Conservation (phyloP, 2,888 invertebrate genomes). For the Cataglyphis cursor region DNA sequence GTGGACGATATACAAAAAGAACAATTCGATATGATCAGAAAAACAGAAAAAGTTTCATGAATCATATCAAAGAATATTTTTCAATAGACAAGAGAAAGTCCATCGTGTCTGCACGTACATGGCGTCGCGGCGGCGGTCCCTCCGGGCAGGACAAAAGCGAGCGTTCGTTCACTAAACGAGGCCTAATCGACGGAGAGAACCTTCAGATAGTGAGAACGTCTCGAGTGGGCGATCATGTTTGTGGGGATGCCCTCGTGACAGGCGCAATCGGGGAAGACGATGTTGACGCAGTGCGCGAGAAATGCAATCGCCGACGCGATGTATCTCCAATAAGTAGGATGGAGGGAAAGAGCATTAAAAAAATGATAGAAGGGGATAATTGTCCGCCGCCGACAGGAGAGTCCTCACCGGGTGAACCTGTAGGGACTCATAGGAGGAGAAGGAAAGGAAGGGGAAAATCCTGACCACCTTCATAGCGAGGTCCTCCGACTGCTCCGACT, state of each 20-base stretch:
- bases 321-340: not conserved
- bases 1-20: not conserved
- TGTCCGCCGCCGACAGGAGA: conserved; percentile 34
- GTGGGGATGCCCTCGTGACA: conserved; percentile 27
- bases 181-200: not conserved
- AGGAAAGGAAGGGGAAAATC: conserved; percentile 78
- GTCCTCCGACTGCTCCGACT: conserved; percentile 74
- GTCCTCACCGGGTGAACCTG: conserved; percentile 13
- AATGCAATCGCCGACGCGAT: conserved; percentile 20
- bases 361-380: conserved; percentile 40
- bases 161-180: not conserved
- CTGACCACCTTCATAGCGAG: conserved; percentile 80
- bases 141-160: conserved; percentile 16
- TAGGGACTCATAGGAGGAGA: conserved; percentile 20
- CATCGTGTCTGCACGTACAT: not conserved
- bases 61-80: not conserved
- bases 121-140: not conserved
- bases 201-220: conserved; percentile 43
- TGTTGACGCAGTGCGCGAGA: conserved; percentile 17
- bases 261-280: conserved; percentile 31
- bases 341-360: conserved; percentile 4
- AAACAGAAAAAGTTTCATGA: not conserved
- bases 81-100: not conserved
- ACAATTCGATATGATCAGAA: not conserved
- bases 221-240: conserved; percentile 16